These are phyloP conservation scores for Mycteria americana DNA, from an alignment of 2,797 vertebrate genomes.

Conservation along the genomic window DNA sequence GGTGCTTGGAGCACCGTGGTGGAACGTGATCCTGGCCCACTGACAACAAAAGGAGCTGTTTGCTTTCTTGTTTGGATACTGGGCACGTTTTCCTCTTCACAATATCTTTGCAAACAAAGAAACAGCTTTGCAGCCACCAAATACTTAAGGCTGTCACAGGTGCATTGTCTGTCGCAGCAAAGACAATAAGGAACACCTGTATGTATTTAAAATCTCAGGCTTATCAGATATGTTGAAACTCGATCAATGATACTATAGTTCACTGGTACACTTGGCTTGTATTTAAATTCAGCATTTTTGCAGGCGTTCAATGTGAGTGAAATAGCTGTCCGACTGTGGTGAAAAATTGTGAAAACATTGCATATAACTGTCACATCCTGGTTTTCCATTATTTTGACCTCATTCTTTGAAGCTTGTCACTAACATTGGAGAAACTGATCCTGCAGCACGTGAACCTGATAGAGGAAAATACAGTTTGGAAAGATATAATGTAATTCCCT, in stretches of 20 bases:
- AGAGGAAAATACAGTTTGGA: background rate
- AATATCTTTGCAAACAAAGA: background rate
- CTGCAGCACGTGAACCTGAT: background rate
- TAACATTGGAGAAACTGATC: background rate
- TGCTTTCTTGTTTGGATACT: background rate
- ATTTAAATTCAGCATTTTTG: background rate
- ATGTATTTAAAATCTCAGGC: background rate
- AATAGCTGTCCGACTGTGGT: background rate
- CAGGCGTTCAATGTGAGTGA: background rate
- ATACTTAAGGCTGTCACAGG: background rate
- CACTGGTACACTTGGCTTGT: background rate
- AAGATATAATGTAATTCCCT: background rate
- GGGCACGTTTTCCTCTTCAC: background rate
- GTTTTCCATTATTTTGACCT: background rate
- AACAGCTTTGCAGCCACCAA: background rate
- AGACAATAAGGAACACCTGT: background rate
- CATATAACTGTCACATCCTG: background rate
- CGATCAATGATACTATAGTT: background rate
- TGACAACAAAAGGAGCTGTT: background rate
- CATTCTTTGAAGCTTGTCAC: background rate
- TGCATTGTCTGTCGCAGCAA: background rate
- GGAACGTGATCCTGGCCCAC: background rate
- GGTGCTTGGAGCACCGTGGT: background rate
- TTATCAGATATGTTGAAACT: background rate
- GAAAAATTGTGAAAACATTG: background rate